A percentile compares a stretch with the other conserved stretches of the same genome.
These are phyloP conservation scores for Chesias legatella DNA, from an alignment of 2,888 invertebrate species.

Conservation along the genomic window DNA sequence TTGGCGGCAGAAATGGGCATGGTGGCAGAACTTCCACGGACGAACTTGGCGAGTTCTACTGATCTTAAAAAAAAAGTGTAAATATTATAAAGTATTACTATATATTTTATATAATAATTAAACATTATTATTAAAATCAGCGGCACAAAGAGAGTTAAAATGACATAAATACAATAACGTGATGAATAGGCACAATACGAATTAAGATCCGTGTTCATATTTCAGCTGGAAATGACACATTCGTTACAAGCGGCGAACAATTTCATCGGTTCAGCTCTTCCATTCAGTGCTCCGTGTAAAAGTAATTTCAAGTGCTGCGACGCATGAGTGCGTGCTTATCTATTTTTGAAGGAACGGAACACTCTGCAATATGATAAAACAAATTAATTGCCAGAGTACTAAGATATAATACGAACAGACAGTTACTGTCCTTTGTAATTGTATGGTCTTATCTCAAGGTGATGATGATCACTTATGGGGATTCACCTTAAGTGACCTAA, in stretches of 20 bases:
- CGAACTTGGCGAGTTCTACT: too few species aligned
- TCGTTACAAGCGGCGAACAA: slow-evolving; percentile 65
- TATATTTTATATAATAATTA: too few species aligned
- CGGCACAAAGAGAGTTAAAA: slow-evolving; percentile 20
- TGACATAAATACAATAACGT: slow-evolving; percentile 34
- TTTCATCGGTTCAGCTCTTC: slow-evolving; percentile 71
- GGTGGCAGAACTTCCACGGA: too few species aligned
- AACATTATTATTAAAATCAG: too few species aligned
- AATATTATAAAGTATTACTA: too few species aligned
- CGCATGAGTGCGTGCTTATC: slow-evolving; percentile 67
- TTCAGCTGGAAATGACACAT: slow-evolving; percentile 69
- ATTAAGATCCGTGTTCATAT: slow-evolving; percentile 57
- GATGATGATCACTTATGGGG: too few species aligned
- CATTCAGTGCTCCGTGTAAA: slow-evolving; percentile 71
- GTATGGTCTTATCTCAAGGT: too few species aligned
- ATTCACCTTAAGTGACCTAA: too few species aligned
- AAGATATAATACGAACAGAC: background rate
- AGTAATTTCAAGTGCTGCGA: slow-evolving; percentile 72
- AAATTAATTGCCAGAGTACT: slow-evolving; percentile 40
- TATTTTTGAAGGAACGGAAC: slow-evolving; percentile 70
- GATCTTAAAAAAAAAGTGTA: too few species aligned
- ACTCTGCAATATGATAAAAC: slow-evolving; percentile 71
- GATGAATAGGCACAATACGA: slow-evolving; percentile 45
- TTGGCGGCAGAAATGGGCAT: too few species aligned
- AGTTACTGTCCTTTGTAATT: too few species aligned